Base-by-base conservation (phyloP, 2,888 invertebrate genomes). In the Athetis lepigone region DNA sequence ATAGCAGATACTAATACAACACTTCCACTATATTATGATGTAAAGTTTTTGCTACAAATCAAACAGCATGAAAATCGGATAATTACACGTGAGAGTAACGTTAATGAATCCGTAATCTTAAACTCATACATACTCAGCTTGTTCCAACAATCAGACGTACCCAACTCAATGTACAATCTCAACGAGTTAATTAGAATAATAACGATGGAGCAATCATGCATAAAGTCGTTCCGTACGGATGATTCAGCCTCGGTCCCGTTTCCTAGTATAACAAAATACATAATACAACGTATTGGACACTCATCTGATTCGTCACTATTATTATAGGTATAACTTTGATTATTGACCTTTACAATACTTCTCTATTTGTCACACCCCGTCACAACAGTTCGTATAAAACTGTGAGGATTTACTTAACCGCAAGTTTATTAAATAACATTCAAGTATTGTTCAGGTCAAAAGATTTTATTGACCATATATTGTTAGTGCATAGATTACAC, bases 231-330 rank as follows among this genome's bases (percentile, higher is more conserved):
- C 85, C 85, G 80, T 78, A 60, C 63, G 80, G 81, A 77, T 89
- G 90, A 88, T 62, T 87, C 89, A 88, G 78, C 84, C 82, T 82
- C 75, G 78, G 81, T 85, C 80, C 73, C 71, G 81, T 84, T 89
- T 87, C 88, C 84, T 82, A 82, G 80, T 83, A 76, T 45, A 63
- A 63, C 55, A 62, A 75, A n/a, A 70, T 58, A 75, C 58, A 75
- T 65, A 74, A 70, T 64, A 73, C 71, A 71, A 70, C 54, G 68
- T 79, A 79, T 67, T 68, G 71, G 63, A 58, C 56, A 71, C 66
- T 67, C 62, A 80, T 72, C 49, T 57, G 71, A 80, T 80, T 80
- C 71, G 77, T 80, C 80, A 78, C 54, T 79, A 59, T 63, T 70
- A 37, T 54, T 67, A 46, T 51, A 57, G 6, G 37, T 59, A 67